Evolutionary conservation across 2,888 invertebrate species (phyloP).

Genomic region (Coenonympha arcania): DNA sequence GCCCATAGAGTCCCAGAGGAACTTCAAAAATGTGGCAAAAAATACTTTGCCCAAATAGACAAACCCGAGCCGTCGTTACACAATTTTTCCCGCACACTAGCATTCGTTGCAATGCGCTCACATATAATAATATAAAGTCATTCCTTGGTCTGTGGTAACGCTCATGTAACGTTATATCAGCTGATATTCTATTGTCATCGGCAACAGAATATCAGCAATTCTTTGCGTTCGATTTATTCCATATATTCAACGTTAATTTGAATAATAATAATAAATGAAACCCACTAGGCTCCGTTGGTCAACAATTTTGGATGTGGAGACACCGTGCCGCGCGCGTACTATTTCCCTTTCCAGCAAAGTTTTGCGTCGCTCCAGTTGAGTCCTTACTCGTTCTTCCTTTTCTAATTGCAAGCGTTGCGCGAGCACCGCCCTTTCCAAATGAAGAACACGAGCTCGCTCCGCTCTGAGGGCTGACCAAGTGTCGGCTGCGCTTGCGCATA

Average conservation of each 20-base stretch:
- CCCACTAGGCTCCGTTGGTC: conserved; percentile 41
- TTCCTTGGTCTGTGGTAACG: too few relatives aligned
- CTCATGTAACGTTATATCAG: too few relatives aligned
- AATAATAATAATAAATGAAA: too few relatives aligned
- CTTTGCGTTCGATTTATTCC: not conserved
- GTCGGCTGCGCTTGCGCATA: conserved; percentile 52
- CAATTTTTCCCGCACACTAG: too few relatives aligned
- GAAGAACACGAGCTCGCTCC: conserved; percentile 57
- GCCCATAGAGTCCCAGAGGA: too few relatives aligned
- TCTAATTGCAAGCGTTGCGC: conserved; percentile 57
- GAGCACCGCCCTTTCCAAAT: conserved; percentile 56
- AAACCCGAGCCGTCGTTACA: too few relatives aligned
- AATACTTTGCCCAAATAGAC: too few relatives aligned
- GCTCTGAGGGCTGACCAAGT: conserved; percentile 58
- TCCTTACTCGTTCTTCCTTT: conserved; percentile 56
- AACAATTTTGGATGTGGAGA: conserved; percentile 24
- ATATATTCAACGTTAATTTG: not conserved
- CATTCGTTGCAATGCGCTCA: too few relatives aligned
- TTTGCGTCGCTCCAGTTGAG: conserved; percentile 55
- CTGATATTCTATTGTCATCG: too few relatives aligned
- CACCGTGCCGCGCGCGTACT: conserved; percentile 37
- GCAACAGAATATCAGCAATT: too few relatives aligned
- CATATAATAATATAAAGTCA: too few relatives aligned
- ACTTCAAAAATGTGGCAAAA: too few relatives aligned
- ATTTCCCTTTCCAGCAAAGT: conserved; percentile 54